These are phyloP conservation scores for Agrochola lota DNA, from an alignment of 2,888 invertebrate genomes.

Conservation along the genomic window DNA sequence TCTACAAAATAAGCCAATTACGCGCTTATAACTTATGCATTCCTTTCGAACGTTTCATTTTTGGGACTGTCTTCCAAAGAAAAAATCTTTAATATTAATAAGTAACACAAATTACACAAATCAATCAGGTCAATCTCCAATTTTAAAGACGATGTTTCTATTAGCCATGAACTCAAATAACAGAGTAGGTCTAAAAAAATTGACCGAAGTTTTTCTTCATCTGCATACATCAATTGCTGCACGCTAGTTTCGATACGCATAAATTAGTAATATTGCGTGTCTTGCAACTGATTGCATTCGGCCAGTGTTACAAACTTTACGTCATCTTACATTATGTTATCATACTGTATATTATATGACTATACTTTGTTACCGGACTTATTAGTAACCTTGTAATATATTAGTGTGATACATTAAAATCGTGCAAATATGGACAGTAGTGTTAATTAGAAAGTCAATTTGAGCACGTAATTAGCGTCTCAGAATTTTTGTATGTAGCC, in stretches of 20 bases:
- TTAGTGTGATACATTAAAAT: conserved; percentile 45
- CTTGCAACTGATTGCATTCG: conserved; percentile 52
- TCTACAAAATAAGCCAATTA: neutral
- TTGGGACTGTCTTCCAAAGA: neutral
- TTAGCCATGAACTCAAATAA: conserved; percentile 34
- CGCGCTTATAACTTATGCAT: neutral
- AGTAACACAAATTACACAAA: neutral
- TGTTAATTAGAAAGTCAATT: conserved; percentile 48
- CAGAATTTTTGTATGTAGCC: neutral
- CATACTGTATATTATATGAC: conserved; percentile 24
- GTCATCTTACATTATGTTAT: conserved; percentile 54
- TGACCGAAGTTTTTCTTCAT: conserved; percentile 18
- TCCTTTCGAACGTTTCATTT: neutral
- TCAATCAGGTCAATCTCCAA: conserved; percentile 1
- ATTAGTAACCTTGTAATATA: conserved; percentile 62
- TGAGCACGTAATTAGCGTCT: conserved; percentile 3
- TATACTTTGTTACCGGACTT: conserved; percentile 49
- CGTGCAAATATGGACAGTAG: conserved; percentile 26
- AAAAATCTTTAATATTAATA: neutral
- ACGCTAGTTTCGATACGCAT: conserved; percentile 51
- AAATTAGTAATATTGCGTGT: conserved; percentile 51
- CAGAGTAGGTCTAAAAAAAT: conserved; percentile 4
- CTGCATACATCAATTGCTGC: conserved; percentile 32
- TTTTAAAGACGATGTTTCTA: conserved; percentile 4
- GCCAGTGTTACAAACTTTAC: conserved; percentile 57